Conservation (phyloP, 92 coral and sea anemone species). For the Nematostella vectensis region DNA sequence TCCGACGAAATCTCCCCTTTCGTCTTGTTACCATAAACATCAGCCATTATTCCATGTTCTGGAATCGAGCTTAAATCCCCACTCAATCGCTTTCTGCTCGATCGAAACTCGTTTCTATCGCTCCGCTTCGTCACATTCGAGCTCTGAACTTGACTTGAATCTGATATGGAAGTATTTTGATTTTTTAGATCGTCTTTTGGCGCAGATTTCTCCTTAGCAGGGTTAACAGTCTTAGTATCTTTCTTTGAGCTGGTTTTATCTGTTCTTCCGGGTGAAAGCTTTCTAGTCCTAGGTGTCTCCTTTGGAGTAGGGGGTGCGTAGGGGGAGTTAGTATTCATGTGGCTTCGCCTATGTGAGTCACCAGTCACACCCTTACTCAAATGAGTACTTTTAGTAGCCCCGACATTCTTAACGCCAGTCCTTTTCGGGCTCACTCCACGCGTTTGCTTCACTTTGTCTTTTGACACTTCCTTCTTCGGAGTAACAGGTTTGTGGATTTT, state of each 20-base stretch:
- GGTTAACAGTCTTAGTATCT: not conserved
- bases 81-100: constrained; percentile 13
- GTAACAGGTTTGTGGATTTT: constrained; percentile 5
- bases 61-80: constrained; percentile 29
- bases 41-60: constrained; percentile 21
- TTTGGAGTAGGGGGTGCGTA: constrained; percentile 3
- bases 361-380: not conserved
- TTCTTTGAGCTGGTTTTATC: constrained; percentile 4
- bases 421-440: not conserved
- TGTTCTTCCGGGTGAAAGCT: not conserved
- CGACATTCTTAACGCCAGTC: not conserved
- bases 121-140: constrained; percentile 11
- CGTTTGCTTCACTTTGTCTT: not conserved
- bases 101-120: constrained; percentile 22
- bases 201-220: not conserved
- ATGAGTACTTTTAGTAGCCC: not conserved
- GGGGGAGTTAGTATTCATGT: constrained; percentile 11
- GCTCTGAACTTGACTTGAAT: not conserved
- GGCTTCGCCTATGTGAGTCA: constrained; percentile 32
- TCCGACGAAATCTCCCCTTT: constrained; percentile 1
- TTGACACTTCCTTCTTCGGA: constrained; percentile 8
- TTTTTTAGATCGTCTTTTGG: not conserved
- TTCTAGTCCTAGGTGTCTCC: constrained; percentile 3
- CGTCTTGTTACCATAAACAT: not conserved
- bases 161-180: not conserved